Conservation (phyloP, 1,140 invertebrate species). For the Eurosta solidaginis region DNA sequence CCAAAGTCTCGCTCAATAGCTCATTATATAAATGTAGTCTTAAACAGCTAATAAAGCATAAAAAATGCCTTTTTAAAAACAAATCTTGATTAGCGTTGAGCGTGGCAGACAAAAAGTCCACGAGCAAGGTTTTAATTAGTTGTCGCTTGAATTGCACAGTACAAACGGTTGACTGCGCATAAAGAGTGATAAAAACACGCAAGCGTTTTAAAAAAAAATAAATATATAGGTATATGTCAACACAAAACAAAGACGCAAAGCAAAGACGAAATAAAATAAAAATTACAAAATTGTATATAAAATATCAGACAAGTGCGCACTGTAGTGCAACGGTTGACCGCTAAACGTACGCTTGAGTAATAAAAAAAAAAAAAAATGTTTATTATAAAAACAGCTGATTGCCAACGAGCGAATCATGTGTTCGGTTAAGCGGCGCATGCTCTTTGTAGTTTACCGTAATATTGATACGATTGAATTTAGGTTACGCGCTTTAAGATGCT, state of each 20-base stretch:
- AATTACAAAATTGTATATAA: too few species aligned
- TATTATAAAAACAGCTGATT: too few species aligned
- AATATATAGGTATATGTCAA: background rate
- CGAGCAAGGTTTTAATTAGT: conserved; percentile 19
- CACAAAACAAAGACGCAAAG: background rate
- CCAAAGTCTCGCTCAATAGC: background rate
- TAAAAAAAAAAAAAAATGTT: too few species aligned
- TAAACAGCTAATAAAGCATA: background rate
- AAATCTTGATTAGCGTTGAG: background rate
- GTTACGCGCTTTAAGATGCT: background rate
- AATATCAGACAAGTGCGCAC: too few species aligned
- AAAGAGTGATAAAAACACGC: background rate
- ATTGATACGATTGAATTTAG: background rate
- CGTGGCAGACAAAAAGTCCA: background rate
- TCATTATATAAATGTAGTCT: background rate
- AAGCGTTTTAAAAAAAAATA: background rate
- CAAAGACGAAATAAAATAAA: background rate
- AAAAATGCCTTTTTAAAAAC: background rate
- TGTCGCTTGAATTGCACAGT: background rate
- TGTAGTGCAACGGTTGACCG: too few species aligned
- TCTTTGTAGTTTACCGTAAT: background rate
- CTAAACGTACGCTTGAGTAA: background rate
- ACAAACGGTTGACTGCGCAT: background rate
- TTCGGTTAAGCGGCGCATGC: background rate
- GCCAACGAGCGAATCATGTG: too few species aligned